Base-by-base conservation (phyloP, 2,888 invertebrate species). In the Zaprionus bogoriensis region DNA sequence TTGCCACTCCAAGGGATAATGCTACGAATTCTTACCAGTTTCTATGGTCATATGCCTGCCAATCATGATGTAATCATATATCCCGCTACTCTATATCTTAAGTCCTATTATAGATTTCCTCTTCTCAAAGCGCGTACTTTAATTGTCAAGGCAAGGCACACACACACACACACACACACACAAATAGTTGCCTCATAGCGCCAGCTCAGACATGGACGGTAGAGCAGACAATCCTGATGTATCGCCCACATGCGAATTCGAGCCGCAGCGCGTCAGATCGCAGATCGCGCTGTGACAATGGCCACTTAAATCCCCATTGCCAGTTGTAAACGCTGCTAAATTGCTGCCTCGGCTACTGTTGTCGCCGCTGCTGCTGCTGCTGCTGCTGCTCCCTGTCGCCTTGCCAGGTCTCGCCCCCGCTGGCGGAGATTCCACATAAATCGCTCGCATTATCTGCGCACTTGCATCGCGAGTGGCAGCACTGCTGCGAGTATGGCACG, bases 281-380 rank as follows among this genome's bases (percentile, higher is more conserved):
- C 76, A 46, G 7, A 17, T 39, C 50, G 55, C 72, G n/a, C n/a
- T n/a, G n/a, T n/a, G 79, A 86, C 82, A 83, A 87, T 83, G 87
- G 86, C 86, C 77, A 86, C 87, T 83, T 83, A 87, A 83, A 86
- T 83, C 74, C n/a, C 84, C 80, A 87, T 80, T 81, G 77, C 63
- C 68, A 67, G 84, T 68, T 86, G 87, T 83, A 83, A 87, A 86
- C 87, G 86, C 73, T 77, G 65, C 81, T 87, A 87, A 86, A 83
- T 83, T 83, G 86, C 84, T 74, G 84, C 75, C 67, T 42, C 63
- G 32, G 68, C 70, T 74, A 63, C 66, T 58, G 70, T 70, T 77
- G 66, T 63, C 72, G 65, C 61, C 72, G 64, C 46, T 48, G 50
- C 46, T 39, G 51, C 54, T 19, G 14, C 42, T 32, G 1, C 25